Base-by-base conservation (phyloP, 2,113 vertebrate species). In the Argyrosomus japonicus region DNA sequence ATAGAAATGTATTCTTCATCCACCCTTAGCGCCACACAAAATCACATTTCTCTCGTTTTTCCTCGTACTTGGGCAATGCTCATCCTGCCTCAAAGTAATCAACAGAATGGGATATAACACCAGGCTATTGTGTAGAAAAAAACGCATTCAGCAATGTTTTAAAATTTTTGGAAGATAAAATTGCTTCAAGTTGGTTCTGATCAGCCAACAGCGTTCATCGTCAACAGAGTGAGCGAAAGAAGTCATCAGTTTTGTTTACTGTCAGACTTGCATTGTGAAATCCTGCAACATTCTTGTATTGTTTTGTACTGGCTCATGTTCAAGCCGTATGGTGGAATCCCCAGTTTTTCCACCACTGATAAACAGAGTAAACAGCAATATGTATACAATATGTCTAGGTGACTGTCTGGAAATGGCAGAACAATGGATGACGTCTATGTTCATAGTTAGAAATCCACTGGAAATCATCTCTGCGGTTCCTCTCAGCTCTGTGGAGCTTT, bases 131-230 rank as follows among this genome's bases (percentile, higher is more conserved):
- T 85, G 84, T 54, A 53, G 79, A 51, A 65, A 25, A 86, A 63
- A 85, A 74, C 71, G 25, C 82, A 86, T 64, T 71, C 53, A 56
- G 54, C 45, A 13, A 23, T 57, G 57, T 87, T 87, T 74, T 40
- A 64, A 23, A 83, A 58, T 79, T 64, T 64, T 32, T 84, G 12
- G 48, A 6, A 86, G 63, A 80, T 86, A 17, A 80, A 93, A 88
- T 88, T 76, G 72, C 82, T 84, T 89, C 86, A 81, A 84, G 56
- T 84, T 88, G 77, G 56, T 71, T 53, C 43, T 29, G 63, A 88
- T 84, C 81, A 85, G 74, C 13, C 15, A 61, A 9, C 36, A 40
- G 36, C 36, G 36, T 40, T 8, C 36, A 40, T 1, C 36, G 8
- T 40, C 8, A 45, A 75, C 68, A 45, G 45, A 76, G 15, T 50